phyloP scores from a whole-genome alignment of 2,113 vertebrate species.

The Manacus vitellinus region DNA sequence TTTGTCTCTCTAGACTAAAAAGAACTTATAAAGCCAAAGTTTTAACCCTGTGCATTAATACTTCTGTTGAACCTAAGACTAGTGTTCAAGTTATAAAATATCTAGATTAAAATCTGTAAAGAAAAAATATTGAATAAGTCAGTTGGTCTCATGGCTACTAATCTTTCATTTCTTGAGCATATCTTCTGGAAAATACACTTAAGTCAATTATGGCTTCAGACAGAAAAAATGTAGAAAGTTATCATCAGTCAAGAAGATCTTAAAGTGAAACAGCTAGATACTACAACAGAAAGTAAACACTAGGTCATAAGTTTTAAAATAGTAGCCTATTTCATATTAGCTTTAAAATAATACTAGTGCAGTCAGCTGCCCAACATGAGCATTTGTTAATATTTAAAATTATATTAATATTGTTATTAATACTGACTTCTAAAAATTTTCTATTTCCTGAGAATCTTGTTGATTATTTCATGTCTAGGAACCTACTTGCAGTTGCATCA shows the following conservation, averaged over 20 bases:
- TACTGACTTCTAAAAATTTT: not conserved
- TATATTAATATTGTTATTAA: not conserved
- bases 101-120: not conserved
- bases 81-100: not conserved
- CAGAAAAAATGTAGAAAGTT: not conserved
- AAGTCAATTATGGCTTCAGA: not conserved
- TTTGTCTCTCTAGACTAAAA: not conserved
- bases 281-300: not conserved
- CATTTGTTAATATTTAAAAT: not conserved
- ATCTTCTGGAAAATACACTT: not conserved
- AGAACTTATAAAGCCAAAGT: not conserved
- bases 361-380: not conserved
- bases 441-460: not conserved
- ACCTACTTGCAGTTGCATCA: not conserved
- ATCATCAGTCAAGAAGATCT: not conserved
- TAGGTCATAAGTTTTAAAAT: not conserved
- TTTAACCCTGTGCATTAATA: not conserved
- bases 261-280: not conserved
- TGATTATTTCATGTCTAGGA: not conserved
- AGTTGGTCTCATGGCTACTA: not conserved
- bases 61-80: not conserved
- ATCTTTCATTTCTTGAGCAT: not conserved
- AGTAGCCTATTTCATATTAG: not conserved
- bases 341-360: not conserved
- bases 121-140: not conserved